Evolutionary conservation across 2,113 vertebrate genomes (phyloP), one percentile per base, ranked within the genome.

Genomic region (Pteronura brasiliensis): DNA sequence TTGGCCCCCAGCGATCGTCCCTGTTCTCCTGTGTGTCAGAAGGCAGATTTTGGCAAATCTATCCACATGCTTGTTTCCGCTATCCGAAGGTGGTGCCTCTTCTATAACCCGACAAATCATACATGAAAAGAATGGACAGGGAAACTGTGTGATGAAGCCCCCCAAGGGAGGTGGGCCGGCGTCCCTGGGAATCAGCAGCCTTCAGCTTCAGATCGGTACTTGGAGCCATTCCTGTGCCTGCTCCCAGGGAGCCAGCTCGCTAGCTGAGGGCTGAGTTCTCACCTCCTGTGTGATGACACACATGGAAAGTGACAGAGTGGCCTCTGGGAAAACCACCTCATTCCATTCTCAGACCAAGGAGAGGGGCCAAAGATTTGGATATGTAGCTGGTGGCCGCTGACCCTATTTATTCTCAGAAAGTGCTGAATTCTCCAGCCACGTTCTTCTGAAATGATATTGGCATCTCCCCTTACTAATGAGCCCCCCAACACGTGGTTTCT

Each of bases 391-490:
- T n/a, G 87, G 55, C 17, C 44, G 34, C 34, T 63, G 88, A 39
- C 21, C 71, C 52, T 1, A 71, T 69, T 88, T 93, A 39, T 42
- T 97, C 93, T 94, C 97, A 87, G 74, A 36, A 90, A 15, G 82
- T 34, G 59, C 91, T 88, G 42, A 81, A 6, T 72, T 17, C 69
- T 89, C 34, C 4, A 21, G 14, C 72, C 65, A 27, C 10, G 29
- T 90, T 97, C 65, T 98, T n/a, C 47, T 72, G 42, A 59, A 42
- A 91, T 9, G 4, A 10, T 80, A 36, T 61, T 1, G 31, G 47
- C 39, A 14, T 96, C 80, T 93, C 52, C 55, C 96, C 94, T 80
- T 47, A 27, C 85, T 96, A 93, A 97, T 77, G 81, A 97, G 94
- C 5, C 31, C 80, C 49, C 14, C 21, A 6, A 81, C 81, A 82